Conservation (phyloP, 2,113 vertebrate species). For the Oplegnathus fasciatus region DNA sequence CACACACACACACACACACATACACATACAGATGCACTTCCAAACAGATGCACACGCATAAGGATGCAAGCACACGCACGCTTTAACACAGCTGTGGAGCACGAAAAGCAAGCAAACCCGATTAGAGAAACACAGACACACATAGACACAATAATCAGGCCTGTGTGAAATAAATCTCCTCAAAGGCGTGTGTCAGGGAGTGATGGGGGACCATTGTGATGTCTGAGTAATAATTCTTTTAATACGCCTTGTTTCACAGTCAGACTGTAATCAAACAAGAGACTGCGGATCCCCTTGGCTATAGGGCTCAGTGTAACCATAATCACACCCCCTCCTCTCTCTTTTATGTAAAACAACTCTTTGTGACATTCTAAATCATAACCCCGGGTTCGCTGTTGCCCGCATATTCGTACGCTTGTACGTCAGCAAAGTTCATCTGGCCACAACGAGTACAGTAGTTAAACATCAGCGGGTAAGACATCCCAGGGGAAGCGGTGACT, state of each 20-base stretch:
- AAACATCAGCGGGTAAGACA: constrained; percentile 26
- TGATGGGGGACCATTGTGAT: constrained; percentile 72
- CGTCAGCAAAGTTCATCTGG: constrained; percentile 46
- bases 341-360: constrained; percentile 75
- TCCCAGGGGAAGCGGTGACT: constrained; percentile 24
- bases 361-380: constrained; percentile 73
- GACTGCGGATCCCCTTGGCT: constrained; percentile 70
- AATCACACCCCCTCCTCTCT: constrained; percentile 53
- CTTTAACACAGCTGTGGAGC: neutral
- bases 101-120: constrained; percentile 1
- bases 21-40: neutral
- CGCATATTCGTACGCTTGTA: constrained; percentile 41
- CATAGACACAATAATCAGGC: constrained; percentile 60
- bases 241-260: constrained; percentile 76
- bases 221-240: constrained; percentile 77
- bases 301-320: constrained; percentile 65
- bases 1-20: neutral
- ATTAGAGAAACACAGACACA: constrained; percentile 54
- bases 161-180: constrained; percentile 72
- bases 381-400: constrained; percentile 59
- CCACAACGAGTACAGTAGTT: constrained; percentile 3
- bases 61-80: neutral
- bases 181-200: constrained; percentile 67
- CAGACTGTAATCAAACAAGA: constrained; percentile 78
- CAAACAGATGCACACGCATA: neutral